A percentile compares a stretch with the other conserved stretches of the same genome.
phyloP scores from a whole-genome alignment of 2,888 invertebrate species.

The Megalurothrips usitatus region DNA sequence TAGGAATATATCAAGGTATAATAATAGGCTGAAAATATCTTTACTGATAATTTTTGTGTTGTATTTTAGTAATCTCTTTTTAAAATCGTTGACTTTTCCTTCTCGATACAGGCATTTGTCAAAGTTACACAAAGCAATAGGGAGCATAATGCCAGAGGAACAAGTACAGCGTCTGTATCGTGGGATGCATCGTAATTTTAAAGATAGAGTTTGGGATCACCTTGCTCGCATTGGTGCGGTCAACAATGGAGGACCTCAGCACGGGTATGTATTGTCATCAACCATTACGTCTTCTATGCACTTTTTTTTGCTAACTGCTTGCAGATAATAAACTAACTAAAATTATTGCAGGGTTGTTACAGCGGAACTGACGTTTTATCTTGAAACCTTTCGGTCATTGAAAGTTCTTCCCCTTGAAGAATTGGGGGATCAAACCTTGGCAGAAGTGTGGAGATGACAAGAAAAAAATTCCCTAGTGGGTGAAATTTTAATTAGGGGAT shows the following conservation, averaged over 20 bases:
- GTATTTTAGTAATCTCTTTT: neutral
- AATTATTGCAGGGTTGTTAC: conserved; percentile 63
- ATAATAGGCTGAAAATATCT: conserved; percentile 35
- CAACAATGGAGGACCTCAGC: conserved; percentile 95
- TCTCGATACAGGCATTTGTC: conserved; percentile 64
- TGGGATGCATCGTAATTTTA: conserved; percentile 78
- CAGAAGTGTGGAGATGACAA: conserved; percentile 11
- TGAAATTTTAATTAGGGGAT: neutral
- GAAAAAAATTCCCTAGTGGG: neutral
- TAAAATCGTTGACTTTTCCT: conserved; percentile 41
- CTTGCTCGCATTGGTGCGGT: conserved; percentile 80
- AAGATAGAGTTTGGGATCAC: conserved; percentile 78
- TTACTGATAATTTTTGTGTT: conserved; percentile 42
- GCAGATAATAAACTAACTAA: neutral
- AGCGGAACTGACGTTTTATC: conserved; percentile 84
- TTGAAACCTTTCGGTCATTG: conserved; percentile 77
- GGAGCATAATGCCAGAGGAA: conserved; percentile 67
- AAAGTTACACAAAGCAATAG: conserved; percentile 86
- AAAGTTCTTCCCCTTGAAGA: conserved; percentile 71
- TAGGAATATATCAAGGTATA: conserved; percentile 68
- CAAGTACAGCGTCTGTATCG: conserved; percentile 62
- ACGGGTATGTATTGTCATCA: conserved; percentile 56
- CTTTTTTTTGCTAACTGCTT: neutral
- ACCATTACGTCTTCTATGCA: conserved; percentile 1
- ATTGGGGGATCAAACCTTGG: conserved; percentile 42